Evolutionary conservation across 2,888 invertebrate species (phyloP), one percentile per base, ranked within the genome.

Genomic region (Drosophila affinis): DNA sequence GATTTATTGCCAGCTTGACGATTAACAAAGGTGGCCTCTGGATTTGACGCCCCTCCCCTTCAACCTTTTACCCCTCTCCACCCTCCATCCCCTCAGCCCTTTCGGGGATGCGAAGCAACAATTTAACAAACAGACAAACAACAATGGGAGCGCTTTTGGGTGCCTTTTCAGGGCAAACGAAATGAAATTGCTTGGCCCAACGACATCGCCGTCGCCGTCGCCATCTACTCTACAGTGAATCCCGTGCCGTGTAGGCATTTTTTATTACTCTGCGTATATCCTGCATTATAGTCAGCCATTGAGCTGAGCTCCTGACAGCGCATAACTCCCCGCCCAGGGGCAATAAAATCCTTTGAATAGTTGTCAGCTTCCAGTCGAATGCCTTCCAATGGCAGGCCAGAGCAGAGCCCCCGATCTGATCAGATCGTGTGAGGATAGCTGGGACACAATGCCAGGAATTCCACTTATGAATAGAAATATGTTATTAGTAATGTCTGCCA

Each of bases 1-100:
- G 87, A 88, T 86, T 86, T 86, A 88, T 87, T 76, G 71, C 73
- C 85, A 70, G 79, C 72, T 75, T 83, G 81, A 62, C 76, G 81
- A 88, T 87, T 87, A 87, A 88, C 89, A 87, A 87, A 88, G 83
- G 83, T 88, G 79, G 67, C 29, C 7, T 7, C 29, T 29, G 29
- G 29, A 29, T 29, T 7, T 29, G 29, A 29, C 29, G 29, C 54
- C 62, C 57, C 45, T 49, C 59, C 56, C 64, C 69, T 55, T 47
- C 55, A 39, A 49, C 48, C 45, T 34, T 21, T 32, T 46, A 18
- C 10, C 18, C 53, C 21, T 14, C 44, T 47, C 10, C 27, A 55
- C 17, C 32, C 21, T 18, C 9, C 17, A 46, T 29, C 39, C 70
- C 68, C 73, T 81, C 76, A 88, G 79, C 78, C 81, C 77, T 79